These are phyloP conservation scores for Lepeophtheirus salmonis DNA, from an alignment of 1,140 invertebrate species.

Conservation along the genomic window DNA sequence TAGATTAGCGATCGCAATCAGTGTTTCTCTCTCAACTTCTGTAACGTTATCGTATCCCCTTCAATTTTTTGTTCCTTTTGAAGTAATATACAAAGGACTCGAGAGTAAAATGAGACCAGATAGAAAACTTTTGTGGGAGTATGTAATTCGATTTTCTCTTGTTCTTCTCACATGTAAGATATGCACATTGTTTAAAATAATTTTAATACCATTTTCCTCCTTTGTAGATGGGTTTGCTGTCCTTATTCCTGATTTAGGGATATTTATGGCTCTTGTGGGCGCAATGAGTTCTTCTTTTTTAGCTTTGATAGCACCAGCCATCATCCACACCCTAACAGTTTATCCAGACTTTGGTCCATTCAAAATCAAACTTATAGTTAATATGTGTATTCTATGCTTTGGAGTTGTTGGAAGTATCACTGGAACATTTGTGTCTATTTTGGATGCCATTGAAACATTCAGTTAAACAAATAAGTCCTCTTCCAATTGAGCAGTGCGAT, in stretches of 20 bases:
- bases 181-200: background rate
- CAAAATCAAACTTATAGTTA: background rate
- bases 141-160: background rate
- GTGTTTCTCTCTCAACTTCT: slow-evolving; percentile 3
- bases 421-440: slow-evolving; percentile 9
- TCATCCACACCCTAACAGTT: slow-evolving; percentile 54
- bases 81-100: background rate
- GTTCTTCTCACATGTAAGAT: background rate
- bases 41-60: background rate
- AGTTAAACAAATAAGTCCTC: background rate
- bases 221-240: slow-evolving; percentile 53
- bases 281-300: slow-evolving; percentile 69
- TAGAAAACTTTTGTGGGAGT: background rate
- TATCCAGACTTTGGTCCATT: slow-evolving; percentile 14
- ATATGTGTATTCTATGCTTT: slow-evolving; percentile 12
- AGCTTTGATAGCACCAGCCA: slow-evolving; percentile 70
- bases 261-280: slow-evolving; percentile 73
- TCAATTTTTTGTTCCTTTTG: background rate
- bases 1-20: background rate
- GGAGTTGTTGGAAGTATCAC: slow-evolving; percentile 13
- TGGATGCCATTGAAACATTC: slow-evolving; percentile 16
- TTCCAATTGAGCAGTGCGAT: background rate
- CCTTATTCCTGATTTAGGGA: slow-evolving; percentile 61
- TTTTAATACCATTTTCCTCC: slow-evolving; percentile 2
- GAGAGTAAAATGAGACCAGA: background rate